These are phyloP conservation scores for Pseudococcus jackbeardsleyi DNA, from an alignment of 2,888 invertebrate genomes.

Conservation along the genomic window DNA sequence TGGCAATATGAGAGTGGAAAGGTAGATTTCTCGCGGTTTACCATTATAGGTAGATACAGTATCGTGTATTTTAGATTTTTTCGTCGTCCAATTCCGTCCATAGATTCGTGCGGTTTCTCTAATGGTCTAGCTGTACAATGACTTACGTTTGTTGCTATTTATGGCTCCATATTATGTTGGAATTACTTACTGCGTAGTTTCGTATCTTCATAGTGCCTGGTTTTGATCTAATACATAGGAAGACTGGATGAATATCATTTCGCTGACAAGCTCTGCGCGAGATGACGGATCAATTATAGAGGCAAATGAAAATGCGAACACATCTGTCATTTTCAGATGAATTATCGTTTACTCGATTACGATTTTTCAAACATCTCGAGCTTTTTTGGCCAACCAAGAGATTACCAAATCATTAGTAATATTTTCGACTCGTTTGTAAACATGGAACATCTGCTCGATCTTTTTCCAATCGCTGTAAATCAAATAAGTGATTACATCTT, in stretches of 20 bases:
- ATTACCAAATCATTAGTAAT: no score
- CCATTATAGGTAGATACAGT: background rate
- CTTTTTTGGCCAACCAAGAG: no score
- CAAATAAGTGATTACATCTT: no score
- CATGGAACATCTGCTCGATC: no score
- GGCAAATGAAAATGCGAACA: background rate
- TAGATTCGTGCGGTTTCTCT: conserved; percentile 1
- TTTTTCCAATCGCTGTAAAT: no score
- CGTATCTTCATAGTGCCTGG: background rate
- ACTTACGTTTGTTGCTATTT: background rate
- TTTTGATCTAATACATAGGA: background rate
- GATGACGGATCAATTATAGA: background rate
- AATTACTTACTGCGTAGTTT: background rate
- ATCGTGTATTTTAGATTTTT: conserved; percentile 12
- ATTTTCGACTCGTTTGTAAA: no score
- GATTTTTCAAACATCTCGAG: background rate
- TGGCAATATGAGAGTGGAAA: conserved; percentile 22
- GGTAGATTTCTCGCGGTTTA: conserved; percentile 46
- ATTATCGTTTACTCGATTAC: background rate
- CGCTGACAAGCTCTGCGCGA: background rate
- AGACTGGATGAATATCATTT: background rate
- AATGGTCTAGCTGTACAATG: background rate
- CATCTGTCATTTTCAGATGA: background rate
- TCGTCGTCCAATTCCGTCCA: background rate
- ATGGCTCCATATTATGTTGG: background rate